phyloP scores from a whole-genome alignment of 2,797 vertebrate genomes.

The Galagoides demidoff region DNA sequence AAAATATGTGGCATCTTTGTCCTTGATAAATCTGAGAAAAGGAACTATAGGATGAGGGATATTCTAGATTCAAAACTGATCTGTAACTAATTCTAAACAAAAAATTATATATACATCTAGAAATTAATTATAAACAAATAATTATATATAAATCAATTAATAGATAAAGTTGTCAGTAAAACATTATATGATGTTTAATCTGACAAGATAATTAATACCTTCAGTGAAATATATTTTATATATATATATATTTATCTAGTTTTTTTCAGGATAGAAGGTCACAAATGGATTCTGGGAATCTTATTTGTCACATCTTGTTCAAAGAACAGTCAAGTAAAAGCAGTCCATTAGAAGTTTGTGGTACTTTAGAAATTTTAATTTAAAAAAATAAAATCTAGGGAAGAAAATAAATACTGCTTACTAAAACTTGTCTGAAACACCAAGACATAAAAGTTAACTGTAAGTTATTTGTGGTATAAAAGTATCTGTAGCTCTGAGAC shows the following conservation, averaged over 20 bases:
- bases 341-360: background rate
- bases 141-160: background rate
- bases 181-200: background rate
- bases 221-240: background rate
- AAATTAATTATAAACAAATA: background rate
- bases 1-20: background rate
- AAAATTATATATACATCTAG: background rate
- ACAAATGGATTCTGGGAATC: background rate
- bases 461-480: constrained; percentile 19
- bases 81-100: background rate
- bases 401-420: background rate
- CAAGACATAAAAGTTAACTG: background rate
- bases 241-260: background rate
- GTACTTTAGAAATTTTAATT: constrained; percentile 28
- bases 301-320: background rate
- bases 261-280: background rate
- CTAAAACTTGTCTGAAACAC: background rate
- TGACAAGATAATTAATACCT: background rate
- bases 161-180: background rate
- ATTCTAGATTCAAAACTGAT: background rate
- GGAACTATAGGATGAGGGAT: background rate
- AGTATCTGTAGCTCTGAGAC: background rate
- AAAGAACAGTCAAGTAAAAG: background rate
- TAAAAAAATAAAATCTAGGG: constrained; percentile 11
- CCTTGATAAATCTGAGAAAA: background rate